Percentiles rank a stretch among this genome's conserved stretches.
These are phyloP conservation scores for Drosophila bocqueti DNA, from an alignment of 1,140 invertebrate genomes.

Conservation along the genomic window DNA sequence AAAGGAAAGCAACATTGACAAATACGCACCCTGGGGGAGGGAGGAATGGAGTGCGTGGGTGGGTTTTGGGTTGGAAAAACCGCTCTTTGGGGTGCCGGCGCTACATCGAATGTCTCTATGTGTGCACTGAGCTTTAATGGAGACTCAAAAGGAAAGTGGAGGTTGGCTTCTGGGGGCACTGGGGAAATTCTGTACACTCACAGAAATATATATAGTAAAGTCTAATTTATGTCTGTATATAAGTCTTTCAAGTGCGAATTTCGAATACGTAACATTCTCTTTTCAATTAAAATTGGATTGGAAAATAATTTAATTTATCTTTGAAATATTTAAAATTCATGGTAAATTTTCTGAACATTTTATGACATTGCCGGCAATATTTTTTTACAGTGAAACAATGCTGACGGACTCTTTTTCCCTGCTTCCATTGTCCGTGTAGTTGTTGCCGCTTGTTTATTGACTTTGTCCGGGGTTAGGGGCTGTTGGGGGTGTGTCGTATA, in stretches of 20 bases:
- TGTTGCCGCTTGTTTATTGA: constrained; percentile 77
- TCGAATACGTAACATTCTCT: no score
- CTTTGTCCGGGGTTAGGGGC: constrained; percentile 62
- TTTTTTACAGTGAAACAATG: constrained; percentile 37
- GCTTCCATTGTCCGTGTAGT: constrained; percentile 45
- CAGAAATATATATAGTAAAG: background rate
- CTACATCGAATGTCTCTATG: constrained; percentile 40
- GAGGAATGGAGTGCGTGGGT: constrained; percentile 5
- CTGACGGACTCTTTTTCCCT: constrained; percentile 56
- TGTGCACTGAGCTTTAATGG: constrained; percentile 55
- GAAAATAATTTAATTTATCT: no score
- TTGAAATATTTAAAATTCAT: background rate
- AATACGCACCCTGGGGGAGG: constrained; percentile 33
- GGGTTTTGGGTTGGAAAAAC: constrained; percentile 22
- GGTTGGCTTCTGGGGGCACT: constrained; percentile 41
- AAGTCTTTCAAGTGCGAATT: no score
- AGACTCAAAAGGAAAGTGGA: constrained; percentile 43
- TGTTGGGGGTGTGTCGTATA: constrained; percentile 69
- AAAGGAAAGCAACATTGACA: constrained; percentile 76
- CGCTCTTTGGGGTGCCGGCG: constrained; percentile 44
- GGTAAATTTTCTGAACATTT: no score
- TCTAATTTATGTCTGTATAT: no score
- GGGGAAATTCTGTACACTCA: constrained; percentile 57
- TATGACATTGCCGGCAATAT: no score
- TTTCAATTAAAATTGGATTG: no score